Evolutionary conservation across 35 echinoderm and acorn worm genomes (phyloP), one percentile per base, ranked within the genome.

Genomic region (Heliocidaris tuberculata): DNA sequence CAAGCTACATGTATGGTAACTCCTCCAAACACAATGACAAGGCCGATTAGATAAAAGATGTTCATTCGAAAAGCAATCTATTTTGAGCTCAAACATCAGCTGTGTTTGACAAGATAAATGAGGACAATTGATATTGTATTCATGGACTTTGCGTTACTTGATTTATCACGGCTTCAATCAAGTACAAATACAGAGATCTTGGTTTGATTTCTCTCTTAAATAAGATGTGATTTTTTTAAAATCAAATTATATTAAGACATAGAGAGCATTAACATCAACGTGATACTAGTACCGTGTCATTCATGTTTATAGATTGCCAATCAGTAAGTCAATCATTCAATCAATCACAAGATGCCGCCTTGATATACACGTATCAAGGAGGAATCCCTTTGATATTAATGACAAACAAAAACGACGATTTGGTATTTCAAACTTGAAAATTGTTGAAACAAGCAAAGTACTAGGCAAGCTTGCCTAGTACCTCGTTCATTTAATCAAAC

Each of bases 101-200:
- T 89, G 31, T 89, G 87, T 89, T 89, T 89, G 87, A 89, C 87
- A 47, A 89, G 87, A 89, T 89, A 89, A 89, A 32, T 47, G 47
- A 48, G 47, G 87, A 89, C 87, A 89, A 48, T 47, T 89, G 31
- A 89, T 89, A 47, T 32, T 89, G 87, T 89, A 5, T 17, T 17
- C 31, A 89, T 89, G 87, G 47, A 89, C 87, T 89, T 89, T 89
- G 87, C 30, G 87, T 89, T 89, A 31, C 65, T 78, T 78, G 65
- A 24, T 78, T 78, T 7, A 78, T 7, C 65, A 24, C 65, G 0
- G 65, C 27, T 78, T n/a, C 65, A 21, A 78, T 78, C 65, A 21
- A 78, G 27, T 27, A n/a, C 27, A 78, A 78, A 78, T 78, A 78
- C 27, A 78, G 65, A n/a, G 65, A 78, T 78, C 27, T 78, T 3